phyloP scores from a whole-genome alignment of 2,888 invertebrate species.

The Candidula unifasciata region DNA sequence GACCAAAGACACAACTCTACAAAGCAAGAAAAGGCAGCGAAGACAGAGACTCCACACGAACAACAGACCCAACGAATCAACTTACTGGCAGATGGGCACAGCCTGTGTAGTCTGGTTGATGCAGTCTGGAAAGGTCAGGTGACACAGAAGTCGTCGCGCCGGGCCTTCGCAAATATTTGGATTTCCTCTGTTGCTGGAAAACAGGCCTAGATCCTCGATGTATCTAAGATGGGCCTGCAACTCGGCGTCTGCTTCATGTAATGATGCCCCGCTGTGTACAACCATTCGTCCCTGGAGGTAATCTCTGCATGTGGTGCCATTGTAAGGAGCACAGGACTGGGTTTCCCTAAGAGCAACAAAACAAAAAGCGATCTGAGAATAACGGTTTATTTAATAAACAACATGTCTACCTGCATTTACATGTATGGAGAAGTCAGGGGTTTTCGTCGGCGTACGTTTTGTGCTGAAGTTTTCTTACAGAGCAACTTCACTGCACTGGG shows the following conservation, averaged over 20 bases:
- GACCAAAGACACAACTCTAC: no score
- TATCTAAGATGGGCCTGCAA: constrained; percentile 50
- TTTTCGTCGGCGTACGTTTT: no score
- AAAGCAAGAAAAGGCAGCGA: not conserved
- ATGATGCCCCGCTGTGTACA: constrained; percentile 44
- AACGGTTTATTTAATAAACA: not conserved
- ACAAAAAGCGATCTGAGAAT: not conserved
- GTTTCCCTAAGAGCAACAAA: not conserved
- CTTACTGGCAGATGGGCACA: constrained; percentile 40
- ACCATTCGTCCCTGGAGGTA: constrained; percentile 58
- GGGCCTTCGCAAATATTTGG: constrained; percentile 84
- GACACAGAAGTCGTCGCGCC: constrained; percentile 92
- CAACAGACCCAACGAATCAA: not conserved
- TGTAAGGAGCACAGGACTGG: constrained; percentile 63
- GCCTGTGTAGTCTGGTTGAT: constrained; percentile 72
- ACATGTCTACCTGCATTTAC: not conserved
- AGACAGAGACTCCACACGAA: not conserved
- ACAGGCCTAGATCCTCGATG: constrained; percentile 58
- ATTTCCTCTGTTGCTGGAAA: constrained; percentile 57
- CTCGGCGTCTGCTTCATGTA: constrained; percentile 2
- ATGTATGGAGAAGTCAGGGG: no score
- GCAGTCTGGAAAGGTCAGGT: constrained; percentile 94
- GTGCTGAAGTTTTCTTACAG: no score
- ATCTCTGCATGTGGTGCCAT: constrained; percentile 64
- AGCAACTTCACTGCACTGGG: no score